Conservation (phyloP, 2,797 vertebrate genomes). For the Manis pentadactyla region DNA sequence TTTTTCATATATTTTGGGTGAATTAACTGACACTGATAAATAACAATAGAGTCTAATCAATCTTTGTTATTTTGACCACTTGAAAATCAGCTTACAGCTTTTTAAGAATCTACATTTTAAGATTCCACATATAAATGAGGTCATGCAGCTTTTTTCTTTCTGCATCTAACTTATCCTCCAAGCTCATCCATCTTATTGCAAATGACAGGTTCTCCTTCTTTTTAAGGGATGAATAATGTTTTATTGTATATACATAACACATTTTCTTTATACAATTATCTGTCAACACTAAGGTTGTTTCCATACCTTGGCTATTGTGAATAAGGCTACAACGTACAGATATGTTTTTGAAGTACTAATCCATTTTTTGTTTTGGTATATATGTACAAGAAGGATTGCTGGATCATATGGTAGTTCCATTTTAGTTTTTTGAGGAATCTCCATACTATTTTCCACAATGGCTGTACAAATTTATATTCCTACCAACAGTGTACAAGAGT, state of each 20-base stretch:
- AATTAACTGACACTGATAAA: conserved; percentile 12
- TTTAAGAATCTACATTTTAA: neutral
- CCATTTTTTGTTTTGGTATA: neutral
- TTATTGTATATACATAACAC: too few species aligned
- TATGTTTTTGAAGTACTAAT: neutral
- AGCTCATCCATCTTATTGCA: neutral
- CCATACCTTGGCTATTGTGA: neutral
- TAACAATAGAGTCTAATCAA: neutral
- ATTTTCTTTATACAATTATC: neutral
- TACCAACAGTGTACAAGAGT: neutral
- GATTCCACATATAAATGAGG: neutral
- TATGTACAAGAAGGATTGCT: neutral
- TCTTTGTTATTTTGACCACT: neutral
- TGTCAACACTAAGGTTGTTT: neutral
- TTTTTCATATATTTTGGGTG: neutral
- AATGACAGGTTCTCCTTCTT: neutral
- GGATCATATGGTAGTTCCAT: neutral
- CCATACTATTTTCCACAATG: neutral
- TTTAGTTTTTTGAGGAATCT: neutral
- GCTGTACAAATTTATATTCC: neutral
- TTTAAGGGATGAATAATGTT: neutral
- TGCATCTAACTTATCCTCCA: neutral
- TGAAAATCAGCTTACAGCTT: neutral
- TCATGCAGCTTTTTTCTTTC: neutral
- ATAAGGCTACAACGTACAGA: neutral